Conservation (phyloP, 2,113 vertebrate genomes). For the Conger conger region DNA sequence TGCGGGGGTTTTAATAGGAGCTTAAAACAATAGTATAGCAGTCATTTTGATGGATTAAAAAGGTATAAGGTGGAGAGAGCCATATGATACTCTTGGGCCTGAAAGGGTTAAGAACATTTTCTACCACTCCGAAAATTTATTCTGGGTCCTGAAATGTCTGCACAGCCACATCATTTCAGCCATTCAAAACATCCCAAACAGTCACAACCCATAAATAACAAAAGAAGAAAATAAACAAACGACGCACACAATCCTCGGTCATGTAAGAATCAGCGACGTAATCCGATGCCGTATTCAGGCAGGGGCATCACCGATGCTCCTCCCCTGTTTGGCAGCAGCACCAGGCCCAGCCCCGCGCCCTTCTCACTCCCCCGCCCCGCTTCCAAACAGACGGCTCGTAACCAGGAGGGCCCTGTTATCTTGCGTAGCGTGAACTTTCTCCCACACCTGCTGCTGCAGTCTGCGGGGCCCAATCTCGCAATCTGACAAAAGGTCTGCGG, state of each 20-base stretch:
- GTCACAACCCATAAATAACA: not conserved
- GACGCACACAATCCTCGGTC: not conserved
- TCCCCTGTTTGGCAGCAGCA: not conserved
- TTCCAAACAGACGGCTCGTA: not conserved
- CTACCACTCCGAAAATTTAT: not conserved
- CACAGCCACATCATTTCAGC: not conserved
- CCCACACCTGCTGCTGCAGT: slow-evolving; percentile 16
- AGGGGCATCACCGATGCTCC: not conserved
- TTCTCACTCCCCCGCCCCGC: not conserved
- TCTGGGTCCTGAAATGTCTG: not conserved
- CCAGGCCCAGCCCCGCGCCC: not conserved
- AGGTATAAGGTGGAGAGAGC: too few species aligned
- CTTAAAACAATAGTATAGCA: too few species aligned
- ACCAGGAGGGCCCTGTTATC: slow-evolving; percentile 17
- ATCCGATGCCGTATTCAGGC: not conserved
- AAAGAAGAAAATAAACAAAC: not conserved
- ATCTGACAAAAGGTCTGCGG: slow-evolving; percentile 42
- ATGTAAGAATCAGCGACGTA: not conserved
- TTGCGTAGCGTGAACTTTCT: slow-evolving; percentile 29
- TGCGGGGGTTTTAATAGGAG: too few species aligned
- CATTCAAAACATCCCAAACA: not conserved
- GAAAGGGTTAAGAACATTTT: not conserved
- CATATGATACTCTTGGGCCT: too few species aligned
- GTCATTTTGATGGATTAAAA: too few species aligned
- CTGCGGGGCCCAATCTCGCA: slow-evolving; percentile 14